phyloP scores from a whole-genome alignment of 2,113 vertebrate genomes.

The Antigone vipio region DNA sequence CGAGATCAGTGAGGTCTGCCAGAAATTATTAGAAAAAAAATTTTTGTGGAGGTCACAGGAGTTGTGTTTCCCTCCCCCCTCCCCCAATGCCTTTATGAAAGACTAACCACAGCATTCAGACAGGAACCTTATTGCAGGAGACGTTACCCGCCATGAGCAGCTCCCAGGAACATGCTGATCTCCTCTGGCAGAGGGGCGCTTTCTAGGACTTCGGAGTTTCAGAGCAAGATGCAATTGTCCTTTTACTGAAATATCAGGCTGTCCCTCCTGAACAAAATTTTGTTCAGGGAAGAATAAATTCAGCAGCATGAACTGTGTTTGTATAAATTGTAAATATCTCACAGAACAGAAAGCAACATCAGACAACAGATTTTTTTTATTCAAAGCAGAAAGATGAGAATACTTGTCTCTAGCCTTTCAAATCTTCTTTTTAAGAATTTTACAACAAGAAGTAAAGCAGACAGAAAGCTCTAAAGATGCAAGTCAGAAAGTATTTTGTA shows the following conservation, averaged over 20 bases:
- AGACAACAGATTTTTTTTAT: not conserved
- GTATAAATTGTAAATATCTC: not conserved
- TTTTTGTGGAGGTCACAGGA: not conserved
- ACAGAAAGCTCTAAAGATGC: not conserved
- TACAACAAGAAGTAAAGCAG: not conserved
- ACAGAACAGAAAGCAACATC: not conserved
- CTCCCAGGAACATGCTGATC: not conserved
- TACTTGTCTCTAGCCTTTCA: not conserved
- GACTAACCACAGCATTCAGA: not conserved
- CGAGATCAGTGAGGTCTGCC: not conserved
- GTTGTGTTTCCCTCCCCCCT: not conserved
- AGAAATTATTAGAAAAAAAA: not conserved
- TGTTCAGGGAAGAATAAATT: not conserved
- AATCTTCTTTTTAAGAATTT: not conserved
- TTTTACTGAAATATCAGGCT: not conserved
- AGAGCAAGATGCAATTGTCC: not conserved
- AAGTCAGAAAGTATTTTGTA: not conserved
- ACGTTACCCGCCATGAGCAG: not conserved
- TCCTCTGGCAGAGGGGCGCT: not conserved
- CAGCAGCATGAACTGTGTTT: not conserved
- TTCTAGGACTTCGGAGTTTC: not conserved
- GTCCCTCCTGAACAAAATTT: not conserved
- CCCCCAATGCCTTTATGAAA: not conserved
- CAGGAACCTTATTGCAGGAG: not conserved
- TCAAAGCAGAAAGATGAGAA: not conserved